A percentile compares a stretch with the other conserved stretches of the same genome.
Conservation (phyloP, 1,140 invertebrate species). For the Calosoma granatense region DNA sequence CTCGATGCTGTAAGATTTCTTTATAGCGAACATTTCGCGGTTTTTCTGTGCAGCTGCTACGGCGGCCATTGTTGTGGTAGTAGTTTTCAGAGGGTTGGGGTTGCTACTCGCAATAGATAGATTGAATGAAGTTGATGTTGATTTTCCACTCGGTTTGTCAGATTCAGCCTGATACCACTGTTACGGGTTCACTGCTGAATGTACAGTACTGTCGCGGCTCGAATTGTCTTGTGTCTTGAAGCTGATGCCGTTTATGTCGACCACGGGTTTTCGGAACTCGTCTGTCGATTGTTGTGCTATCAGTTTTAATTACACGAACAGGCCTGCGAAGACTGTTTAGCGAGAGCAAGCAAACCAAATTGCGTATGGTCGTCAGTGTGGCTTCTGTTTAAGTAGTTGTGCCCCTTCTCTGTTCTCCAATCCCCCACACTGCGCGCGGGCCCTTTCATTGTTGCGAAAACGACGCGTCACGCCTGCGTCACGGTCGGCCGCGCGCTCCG, state of each 20-base stretch:
- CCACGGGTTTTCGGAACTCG: constrained; percentile 25
- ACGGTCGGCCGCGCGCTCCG: constrained; percentile 14
- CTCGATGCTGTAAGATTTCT: constrained; percentile 95
- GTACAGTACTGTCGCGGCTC: constrained; percentile 14
- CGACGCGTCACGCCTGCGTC: constrained; percentile 27
- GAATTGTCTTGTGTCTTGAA: neutral
- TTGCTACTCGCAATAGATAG: constrained; percentile 7
- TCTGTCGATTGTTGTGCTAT: constrained; percentile 25
- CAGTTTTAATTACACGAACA: constrained; percentile 13
- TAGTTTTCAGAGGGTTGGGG: constrained; percentile 16
- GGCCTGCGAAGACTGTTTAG: constrained; percentile 18
- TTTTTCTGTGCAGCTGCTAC: constrained; percentile 83
- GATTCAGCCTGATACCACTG: constrained; percentile 27
- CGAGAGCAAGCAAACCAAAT: constrained; percentile 28
- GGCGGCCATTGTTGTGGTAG: constrained; percentile 52
- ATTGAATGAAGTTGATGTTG: constrained; percentile 21
- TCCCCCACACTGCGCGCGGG: constrained; percentile 19
- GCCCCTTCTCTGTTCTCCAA: constrained; percentile 20
- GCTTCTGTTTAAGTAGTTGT: constrained; percentile 27
- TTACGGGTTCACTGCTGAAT: constrained; percentile 25
- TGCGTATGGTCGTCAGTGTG: constrained; percentile 23
- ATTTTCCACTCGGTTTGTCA: constrained; percentile 10
- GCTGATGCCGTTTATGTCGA: constrained; percentile 17
- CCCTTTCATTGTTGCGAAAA: constrained; percentile 30
- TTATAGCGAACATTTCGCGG: constrained; percentile 88